phyloP scores from a whole-genome alignment of 2,797 vertebrate species.

The Limosa lapponica region DNA sequence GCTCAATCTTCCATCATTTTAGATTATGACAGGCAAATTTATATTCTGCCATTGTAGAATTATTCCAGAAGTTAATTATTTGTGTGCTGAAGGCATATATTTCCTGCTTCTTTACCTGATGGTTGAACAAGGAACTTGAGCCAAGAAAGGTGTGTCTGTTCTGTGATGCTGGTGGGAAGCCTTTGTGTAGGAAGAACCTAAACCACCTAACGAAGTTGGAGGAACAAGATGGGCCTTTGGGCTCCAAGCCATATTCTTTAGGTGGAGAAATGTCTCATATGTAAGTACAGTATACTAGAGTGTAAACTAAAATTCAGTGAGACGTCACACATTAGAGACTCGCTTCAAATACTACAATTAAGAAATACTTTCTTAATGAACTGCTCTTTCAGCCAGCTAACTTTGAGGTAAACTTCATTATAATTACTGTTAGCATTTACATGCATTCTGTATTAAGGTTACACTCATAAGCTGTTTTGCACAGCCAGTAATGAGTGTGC shows the following conservation, averaged over 20 bases:
- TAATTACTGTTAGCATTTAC: not conserved
- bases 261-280: not conserved
- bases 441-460: not conserved
- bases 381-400: not conserved
- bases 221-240: not conserved
- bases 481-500: not conserved
- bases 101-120: not conserved
- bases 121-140: not conserved
- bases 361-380: not conserved
- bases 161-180: not conserved
- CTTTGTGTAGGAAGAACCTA: not conserved
- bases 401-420: not conserved
- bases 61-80: not conserved
- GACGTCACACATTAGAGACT: not conserved
- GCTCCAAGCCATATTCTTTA: not conserved
- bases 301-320: not conserved
- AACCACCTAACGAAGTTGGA: not conserved
- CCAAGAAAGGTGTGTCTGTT: not conserved
- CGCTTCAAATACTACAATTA: not conserved
- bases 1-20: not conserved
- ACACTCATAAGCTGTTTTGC: not conserved
- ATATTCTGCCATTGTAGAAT: not conserved
- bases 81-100: not conserved
- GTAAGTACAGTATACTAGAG: not conserved
- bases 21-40: not conserved